phyloP scores from a whole-genome alignment of 2,113 vertebrate species.

The Proteles cristata region DNA sequence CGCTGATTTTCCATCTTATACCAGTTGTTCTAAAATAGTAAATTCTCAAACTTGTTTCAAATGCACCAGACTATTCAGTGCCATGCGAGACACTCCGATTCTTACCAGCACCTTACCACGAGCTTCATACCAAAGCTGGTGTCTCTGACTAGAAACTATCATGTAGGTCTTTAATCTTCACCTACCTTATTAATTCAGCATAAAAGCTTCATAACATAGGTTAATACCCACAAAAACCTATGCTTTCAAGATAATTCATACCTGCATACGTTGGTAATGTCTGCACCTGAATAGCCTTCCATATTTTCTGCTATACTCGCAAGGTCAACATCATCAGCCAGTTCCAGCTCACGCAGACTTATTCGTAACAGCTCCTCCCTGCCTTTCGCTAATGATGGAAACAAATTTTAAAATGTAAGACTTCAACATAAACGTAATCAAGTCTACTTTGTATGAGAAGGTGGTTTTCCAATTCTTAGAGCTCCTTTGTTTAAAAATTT shows the following conservation, averaged over 20 bases:
- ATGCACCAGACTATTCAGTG: background rate
- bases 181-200: conserved; percentile 16
- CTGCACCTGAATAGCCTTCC: conserved; percentile 98
- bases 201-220: background rate
- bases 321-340: conserved; percentile 95
- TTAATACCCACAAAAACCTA: background rate
- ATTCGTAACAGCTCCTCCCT: conserved; percentile 96
- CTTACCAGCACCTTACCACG: background rate
- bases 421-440: conserved; percentile 12
- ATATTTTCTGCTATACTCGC: conserved; percentile 95
- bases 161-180: background rate
- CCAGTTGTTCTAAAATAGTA: background rate
- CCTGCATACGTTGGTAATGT: conserved; percentile 99
- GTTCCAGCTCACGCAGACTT: conserved; percentile 95
- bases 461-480: background rate
- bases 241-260: conserved; percentile 75
- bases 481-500: background rate
- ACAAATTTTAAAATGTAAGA: conserved; percentile 59
- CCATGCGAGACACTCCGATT: background rate
- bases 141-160: background rate
- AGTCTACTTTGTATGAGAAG: background rate
- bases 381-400: conserved; percentile 90
- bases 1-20: background rate
- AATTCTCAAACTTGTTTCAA: conserved; percentile 43
- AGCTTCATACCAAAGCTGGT: background rate